Evolutionary conservation across 2,797 vertebrate genomes (phyloP).

Genomic region (Synaphobranchus kaupii): DNA sequence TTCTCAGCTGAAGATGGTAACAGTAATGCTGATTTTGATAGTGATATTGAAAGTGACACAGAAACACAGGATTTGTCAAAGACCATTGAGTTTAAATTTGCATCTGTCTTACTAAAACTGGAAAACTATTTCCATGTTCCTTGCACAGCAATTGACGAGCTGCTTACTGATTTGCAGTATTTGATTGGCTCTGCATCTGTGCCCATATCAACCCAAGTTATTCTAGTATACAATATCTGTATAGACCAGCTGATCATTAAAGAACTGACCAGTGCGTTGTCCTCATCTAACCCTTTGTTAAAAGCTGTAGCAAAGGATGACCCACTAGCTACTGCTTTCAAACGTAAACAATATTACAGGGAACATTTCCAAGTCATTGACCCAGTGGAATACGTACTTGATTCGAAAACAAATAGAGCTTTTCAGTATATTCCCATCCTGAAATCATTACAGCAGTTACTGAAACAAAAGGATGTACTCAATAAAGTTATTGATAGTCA

Average conservation of each 20-base stretch:
- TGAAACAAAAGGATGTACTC: conserved; percentile 22
- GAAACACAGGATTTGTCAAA: conserved; percentile 19
- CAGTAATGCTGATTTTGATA: conserved; percentile 15
- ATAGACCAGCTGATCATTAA: conserved; percentile 26
- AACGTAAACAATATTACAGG: conserved; percentile 42
- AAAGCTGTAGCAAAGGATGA: conserved; percentile 37
- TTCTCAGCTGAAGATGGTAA: neutral
- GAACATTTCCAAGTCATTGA: conserved; percentile 31
- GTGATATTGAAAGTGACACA: conserved; percentile 14
- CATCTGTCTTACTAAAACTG: conserved; percentile 39
- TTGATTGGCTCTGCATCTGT: conserved; percentile 33
- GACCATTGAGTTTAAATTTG: conserved; percentile 27
- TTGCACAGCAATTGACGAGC: conserved; percentile 36
- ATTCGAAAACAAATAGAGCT: conserved; percentile 11
- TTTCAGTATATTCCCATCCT: conserved; percentile 43
- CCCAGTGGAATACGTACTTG: conserved; percentile 33
- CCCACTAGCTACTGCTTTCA: conserved; percentile 39
- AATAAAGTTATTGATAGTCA: conserved; percentile 22
- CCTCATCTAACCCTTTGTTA: conserved; percentile 27
- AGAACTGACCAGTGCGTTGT: conserved; percentile 33
- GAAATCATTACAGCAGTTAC: conserved; percentile 35
- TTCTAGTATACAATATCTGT: conserved; percentile 29
- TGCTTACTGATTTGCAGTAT: conserved; percentile 39
- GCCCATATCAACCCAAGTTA: conserved; percentile 24
- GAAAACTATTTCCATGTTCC: conserved; percentile 40